A percentile compares a stretch with the other conserved stretches of the same genome.
phyloP scores from a whole-genome alignment of 2,113 vertebrate genomes.

The Erinaceus europaeus region DNA sequence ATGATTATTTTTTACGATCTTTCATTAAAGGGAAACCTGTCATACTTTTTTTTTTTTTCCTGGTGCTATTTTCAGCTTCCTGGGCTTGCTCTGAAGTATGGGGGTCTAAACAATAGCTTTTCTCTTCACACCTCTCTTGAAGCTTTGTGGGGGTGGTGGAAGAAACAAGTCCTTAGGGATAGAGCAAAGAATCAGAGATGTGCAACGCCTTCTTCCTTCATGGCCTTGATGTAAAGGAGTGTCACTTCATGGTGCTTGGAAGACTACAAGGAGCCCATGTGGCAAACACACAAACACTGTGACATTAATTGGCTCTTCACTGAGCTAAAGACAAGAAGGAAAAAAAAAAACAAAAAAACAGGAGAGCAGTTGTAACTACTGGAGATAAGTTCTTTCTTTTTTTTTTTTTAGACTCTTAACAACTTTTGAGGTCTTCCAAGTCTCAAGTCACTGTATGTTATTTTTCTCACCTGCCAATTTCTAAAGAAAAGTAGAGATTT shows the following conservation, averaged over 20 bases:
- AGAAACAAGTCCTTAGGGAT: background rate
- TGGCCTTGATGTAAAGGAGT: background rate
- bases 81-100: background rate
- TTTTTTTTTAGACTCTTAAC: background rate
- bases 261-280: background rate
- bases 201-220: background rate
- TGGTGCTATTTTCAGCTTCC: background rate
- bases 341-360: background rate
- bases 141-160: background rate
- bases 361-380: background rate
- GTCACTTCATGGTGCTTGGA: fast-evolving
- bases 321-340: background rate
- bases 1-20: constrained; percentile 51
- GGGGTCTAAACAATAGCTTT: constrained; percentile 10
- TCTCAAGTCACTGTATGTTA: background rate
- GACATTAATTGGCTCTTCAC: background rate
- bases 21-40: constrained; percentile 26
- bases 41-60: background rate
- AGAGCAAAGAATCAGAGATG: background rate
- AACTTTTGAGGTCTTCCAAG: background rate
- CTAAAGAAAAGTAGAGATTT: background rate
- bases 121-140: constrained; percentile 33
- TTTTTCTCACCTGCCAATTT: background rate
- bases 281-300: background rate
- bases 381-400: background rate